Base-by-base conservation (phyloP, 2,888 invertebrate species). In the Tromatobia lineatoria region DNA sequence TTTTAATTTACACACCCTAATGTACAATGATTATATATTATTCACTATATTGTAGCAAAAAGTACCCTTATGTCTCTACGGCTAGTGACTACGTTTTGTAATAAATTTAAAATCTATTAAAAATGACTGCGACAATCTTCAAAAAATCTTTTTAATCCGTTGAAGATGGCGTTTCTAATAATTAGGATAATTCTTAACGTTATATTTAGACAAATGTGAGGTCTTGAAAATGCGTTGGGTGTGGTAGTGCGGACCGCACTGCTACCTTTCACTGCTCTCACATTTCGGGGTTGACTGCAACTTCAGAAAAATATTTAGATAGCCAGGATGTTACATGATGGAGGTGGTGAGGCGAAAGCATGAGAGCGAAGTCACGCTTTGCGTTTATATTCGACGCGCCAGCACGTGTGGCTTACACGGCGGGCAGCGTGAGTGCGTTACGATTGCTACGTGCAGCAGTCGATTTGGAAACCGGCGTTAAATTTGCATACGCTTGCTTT, bases 281-380 rank as follows among this genome's bases (percentile, higher is more conserved):
- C 25, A 11, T 57, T 64, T 18, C 29, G n/a, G 64, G 52, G 80
- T 76, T 71, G 80, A 75, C 83, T 70, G 74, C 29, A 69, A 54
- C 15, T 77, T 80, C 73, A 52, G 57, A 80, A 83, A 77, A 80
- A 80, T 77, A 83, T 83, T 83, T 83, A 73, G 73, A 83, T 77
- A 74, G 61, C 69, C 61, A 47, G 20, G 75, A 67, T 61, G 80
- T 61, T 47, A 69, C 67, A 77, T 67, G 80, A 80, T 61, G 76
- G 38, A 74, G 73, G 67, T 74, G 76, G 69, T 34, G 67, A 70
- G 34, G 45, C 61, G 25, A 59, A 34, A 8, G 64, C 38, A 29
- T 20, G 38, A 69, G 52, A 59, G 45, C 66, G 54, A 20, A 83
- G 77, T 83, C 83, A 83, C 83, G 80, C 80, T 69, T 83, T 80